A percentile compares a stretch with the other conserved stretches of the same genome.
Conservation (phyloP, 2,113 vertebrate genomes). For the Saccopteryx leptura region DNA sequence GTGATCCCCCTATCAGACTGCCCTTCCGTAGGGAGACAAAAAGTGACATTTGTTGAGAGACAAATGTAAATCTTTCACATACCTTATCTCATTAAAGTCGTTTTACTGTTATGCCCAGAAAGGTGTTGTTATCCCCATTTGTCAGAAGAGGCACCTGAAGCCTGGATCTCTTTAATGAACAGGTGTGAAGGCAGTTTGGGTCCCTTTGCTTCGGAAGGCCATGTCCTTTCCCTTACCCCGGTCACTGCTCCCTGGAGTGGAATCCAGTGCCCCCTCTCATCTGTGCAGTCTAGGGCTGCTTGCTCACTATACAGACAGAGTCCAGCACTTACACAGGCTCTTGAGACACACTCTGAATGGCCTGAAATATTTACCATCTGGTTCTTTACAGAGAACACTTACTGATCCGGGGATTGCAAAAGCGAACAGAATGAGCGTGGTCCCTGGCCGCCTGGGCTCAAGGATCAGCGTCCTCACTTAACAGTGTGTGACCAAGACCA, state of each 20-base stretch:
- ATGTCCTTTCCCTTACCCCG: background rate
- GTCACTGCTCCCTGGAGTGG: too few species aligned
- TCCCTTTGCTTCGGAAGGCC: background rate
- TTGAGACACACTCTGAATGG: background rate
- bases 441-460: fast-evolving
- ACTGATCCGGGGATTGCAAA: fast-evolving
- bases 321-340: background rate
- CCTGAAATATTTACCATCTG: background rate
- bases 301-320: background rate
- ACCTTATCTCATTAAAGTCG: background rate
- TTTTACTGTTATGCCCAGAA: background rate
- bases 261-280: background rate
- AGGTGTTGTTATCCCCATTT: background rate
- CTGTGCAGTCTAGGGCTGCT: fast-evolving
- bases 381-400: background rate
- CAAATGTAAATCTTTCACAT: background rate
- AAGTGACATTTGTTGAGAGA: background rate
- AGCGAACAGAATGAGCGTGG: background rate
- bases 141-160: background rate
- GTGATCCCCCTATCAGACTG: background rate
- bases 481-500: background rate
- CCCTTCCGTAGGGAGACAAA: background rate
- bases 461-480: background rate
- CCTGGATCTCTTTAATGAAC: background rate
- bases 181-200: background rate